Evolutionary conservation across 2,888 invertebrate genomes (phyloP).

Genomic region (Ochropleura plecta): DNA sequence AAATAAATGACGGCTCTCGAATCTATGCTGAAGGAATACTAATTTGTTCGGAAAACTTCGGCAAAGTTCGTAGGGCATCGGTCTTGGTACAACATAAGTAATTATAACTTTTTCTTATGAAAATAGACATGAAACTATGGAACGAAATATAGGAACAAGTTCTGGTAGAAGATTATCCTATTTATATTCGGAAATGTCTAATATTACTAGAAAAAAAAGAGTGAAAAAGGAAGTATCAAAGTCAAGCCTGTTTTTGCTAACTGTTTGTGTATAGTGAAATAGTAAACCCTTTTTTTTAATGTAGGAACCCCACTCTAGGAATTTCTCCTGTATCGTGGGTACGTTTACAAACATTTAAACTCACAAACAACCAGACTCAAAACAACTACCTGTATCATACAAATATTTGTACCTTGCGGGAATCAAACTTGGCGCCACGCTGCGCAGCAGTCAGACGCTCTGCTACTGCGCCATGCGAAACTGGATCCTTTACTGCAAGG

Average conservation of each 20-base stretch:
- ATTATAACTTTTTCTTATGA: conserved; percentile 52
- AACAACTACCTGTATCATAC: no score
- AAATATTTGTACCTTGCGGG: no score
- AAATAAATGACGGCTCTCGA: conserved; percentile 40
- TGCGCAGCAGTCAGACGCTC: no score
- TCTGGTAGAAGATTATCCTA: conserved; percentile 31
- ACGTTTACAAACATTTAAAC: no score
- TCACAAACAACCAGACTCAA: no score
- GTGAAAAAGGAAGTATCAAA: conserved; percentile 9
- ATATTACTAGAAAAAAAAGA: conserved; percentile 5
- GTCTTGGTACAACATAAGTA: conserved; percentile 48
- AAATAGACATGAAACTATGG: conserved; percentile 28
- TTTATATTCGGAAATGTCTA: conserved; percentile 35
- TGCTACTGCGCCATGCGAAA: no score
- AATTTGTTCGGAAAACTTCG: conserved; percentile 49
- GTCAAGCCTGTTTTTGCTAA: background rate
- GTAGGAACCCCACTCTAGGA: no score
- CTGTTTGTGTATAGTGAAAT: background rate
- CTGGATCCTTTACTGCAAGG: no score
- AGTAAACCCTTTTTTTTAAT: no score
- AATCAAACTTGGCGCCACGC: no score
- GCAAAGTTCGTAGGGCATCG: conserved; percentile 21
- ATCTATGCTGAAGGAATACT: conserved; percentile 48
- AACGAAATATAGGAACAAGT: conserved; percentile 28
- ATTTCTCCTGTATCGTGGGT: no score